These are phyloP conservation scores for Tyria jacobaeae DNA, from an alignment of 2,888 invertebrate genomes.

Conservation along the genomic window DNA sequence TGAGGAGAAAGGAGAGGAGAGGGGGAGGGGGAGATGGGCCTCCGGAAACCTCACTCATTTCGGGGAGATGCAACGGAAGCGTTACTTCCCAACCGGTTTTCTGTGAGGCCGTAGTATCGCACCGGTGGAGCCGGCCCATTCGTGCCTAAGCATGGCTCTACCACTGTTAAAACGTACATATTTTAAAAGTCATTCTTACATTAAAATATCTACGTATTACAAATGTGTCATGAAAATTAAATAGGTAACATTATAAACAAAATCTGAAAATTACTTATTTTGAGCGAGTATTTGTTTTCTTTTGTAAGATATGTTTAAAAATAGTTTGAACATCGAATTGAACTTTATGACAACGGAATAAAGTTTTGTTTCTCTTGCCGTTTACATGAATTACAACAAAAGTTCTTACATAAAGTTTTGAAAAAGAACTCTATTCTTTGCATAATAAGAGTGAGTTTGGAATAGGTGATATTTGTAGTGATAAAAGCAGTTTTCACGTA, in stretches of 20 bases:
- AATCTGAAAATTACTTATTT: conserved; percentile 15
- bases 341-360: conserved; percentile 18
- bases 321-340: conserved; percentile 18
- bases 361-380: conserved; percentile 34
- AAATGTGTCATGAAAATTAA: conserved; percentile 7
- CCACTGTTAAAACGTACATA: no score
- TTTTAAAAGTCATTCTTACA: neutral
- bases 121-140: no score
- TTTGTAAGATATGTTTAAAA: conserved; percentile 15
- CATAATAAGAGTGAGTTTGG: conserved; percentile 40
- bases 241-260: conserved; percentile 13
- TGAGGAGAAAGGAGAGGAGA: no score
- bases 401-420: conserved; percentile 1
- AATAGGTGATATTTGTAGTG: conserved; percentile 52
- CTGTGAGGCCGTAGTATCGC: no score
- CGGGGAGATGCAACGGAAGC: no score
- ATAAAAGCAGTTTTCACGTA: conserved; percentile 79
- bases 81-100: no score
- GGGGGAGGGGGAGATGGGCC: no score
- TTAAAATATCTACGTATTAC: neutral
- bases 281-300: conserved; percentile 23
- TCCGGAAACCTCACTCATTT: no score
- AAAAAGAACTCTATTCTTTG: neutral
- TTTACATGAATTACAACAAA: conserved; percentile 34
- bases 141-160: no score